Evolutionary conservation across 1,140 invertebrate genomes (phyloP).

Genomic region (Conopomorpha cramerella): DNA sequence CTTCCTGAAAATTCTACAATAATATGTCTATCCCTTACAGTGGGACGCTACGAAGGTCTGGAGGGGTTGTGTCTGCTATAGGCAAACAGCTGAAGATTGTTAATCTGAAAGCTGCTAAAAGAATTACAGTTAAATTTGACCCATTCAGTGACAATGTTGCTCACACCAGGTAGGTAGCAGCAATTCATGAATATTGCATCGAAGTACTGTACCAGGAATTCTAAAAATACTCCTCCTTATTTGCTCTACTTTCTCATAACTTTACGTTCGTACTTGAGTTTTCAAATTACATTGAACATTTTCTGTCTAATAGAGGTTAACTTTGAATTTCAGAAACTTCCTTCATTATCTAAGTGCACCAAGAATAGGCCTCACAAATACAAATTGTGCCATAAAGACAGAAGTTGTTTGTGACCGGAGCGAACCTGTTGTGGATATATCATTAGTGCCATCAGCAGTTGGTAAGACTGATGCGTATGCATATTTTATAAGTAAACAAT

Average conservation of each 20-base stretch:
- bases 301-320: no score
- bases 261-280: no score
- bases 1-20: conserved; percentile 6
- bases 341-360: conserved; percentile 68
- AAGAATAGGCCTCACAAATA: conserved; percentile 71
- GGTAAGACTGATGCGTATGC: conserved; percentile 23
- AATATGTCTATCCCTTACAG: conserved; percentile 73
- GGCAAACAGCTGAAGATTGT: conserved; percentile 69
- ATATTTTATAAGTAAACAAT: no score
- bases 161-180: conserved; percentile 75
- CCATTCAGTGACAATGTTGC: conserved; percentile 75
- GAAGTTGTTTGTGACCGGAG: conserved; percentile 77
- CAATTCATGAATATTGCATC: no score
- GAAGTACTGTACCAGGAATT: no score
- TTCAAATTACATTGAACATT: no score
- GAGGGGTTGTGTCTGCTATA: conserved; percentile 69
- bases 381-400: conserved; percentile 74
- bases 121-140: conserved; percentile 78
- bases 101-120: conserved; percentile 79
- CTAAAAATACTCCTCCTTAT: no score
- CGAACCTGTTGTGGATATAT: conserved; percentile 69
- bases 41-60: conserved; percentile 65
- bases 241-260: no score
- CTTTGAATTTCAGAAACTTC: conserved; percentile 77
- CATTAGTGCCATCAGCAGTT: conserved; percentile 53